Evolutionary conservation across 1,140 invertebrate species (phyloP), one percentile per base, ranked within the genome.

Genomic region (Trigoniulus corallinus): DNA sequence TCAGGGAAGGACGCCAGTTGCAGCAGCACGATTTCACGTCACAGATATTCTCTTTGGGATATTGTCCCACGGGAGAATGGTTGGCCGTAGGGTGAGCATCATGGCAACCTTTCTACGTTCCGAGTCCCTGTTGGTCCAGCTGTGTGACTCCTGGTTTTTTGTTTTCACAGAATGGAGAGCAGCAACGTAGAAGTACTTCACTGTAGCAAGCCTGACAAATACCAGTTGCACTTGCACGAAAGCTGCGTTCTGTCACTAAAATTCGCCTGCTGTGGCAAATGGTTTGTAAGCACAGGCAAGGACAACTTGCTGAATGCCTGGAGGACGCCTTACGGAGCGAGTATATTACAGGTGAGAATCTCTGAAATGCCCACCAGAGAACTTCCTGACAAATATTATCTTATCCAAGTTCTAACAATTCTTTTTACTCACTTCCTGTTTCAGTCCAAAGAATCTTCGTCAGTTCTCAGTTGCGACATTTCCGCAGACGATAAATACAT

Each of bases 281-380:
- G 94, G 93, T 98, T 98, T 69, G 89, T 95, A 47, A 94, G 88
- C 27, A 98, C 95, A 2, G 95, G 95, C 53, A 98, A 98, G 71
- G 95, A 98, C 64, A 97, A 98, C 72, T 74, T 95, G 57, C 75
- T 98, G 34, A 97, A 98, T 69, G 91, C 89, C 34, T 98, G 94
- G 94, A 77, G 93, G 62, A 96, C 94, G 58, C 95, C 95, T 2
- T 96, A 97, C 64, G 95, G 95, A 52, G 91, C 91, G 53, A 93
- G 88, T 58, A 94, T 98, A 74, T 96, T 98, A 76, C 89, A 95
- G 80, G 89, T 95, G 64, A 65, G 22, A 51, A 21, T 29, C 18
- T 3, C 26, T 44, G 7, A 7, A 7, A 21, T 44, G n/a, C n/a
- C n/a, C n/a, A n/a, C n/a, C n/a, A n/a, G n/a, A n/a, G n/a, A n/a